These are phyloP conservation scores for Flexamia atlantica DNA, from an alignment of 2,888 invertebrate genomes.

Conservation along the genomic window DNA sequence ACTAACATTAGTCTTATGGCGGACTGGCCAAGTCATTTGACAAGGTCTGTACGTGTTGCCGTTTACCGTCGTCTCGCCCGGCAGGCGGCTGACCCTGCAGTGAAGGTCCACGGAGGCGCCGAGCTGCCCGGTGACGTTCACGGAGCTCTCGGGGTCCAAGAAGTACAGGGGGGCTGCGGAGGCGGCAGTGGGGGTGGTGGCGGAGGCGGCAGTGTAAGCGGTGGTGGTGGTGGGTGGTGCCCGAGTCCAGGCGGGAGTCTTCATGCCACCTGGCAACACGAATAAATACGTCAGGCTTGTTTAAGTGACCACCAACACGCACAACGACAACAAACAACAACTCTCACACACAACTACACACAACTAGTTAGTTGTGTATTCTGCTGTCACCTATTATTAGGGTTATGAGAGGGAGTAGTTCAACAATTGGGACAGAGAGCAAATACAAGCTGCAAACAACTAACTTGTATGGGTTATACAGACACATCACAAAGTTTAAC, in stretches of 20 bases:
- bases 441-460: too few species aligned
- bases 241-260: too few species aligned
- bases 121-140: constrained; percentile 83
- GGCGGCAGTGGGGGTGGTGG: background rate
- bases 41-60: too few species aligned
- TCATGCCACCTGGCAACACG: background rate
- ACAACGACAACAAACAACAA: background rate
- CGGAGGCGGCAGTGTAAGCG: background rate
- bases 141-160: constrained; percentile 79
- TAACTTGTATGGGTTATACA: too few species aligned
- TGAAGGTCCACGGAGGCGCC: constrained; percentile 81
- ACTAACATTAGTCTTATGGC: too few species aligned
- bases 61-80: constrained; percentile 72
- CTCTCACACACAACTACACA: background rate
- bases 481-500: too few species aligned
- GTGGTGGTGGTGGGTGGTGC: background rate
- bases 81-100: constrained; percentile 82
- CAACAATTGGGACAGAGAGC: too few species aligned
- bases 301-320: too few species aligned
- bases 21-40: too few species aligned
- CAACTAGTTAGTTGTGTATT: too few species aligned
- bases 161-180: constrained; percentile 79
- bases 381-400: too few species aligned
- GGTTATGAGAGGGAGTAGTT: too few species aligned
- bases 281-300: background rate